Conservation (phyloP, 2,113 vertebrate species). For the Sebastes fasciatus region DNA sequence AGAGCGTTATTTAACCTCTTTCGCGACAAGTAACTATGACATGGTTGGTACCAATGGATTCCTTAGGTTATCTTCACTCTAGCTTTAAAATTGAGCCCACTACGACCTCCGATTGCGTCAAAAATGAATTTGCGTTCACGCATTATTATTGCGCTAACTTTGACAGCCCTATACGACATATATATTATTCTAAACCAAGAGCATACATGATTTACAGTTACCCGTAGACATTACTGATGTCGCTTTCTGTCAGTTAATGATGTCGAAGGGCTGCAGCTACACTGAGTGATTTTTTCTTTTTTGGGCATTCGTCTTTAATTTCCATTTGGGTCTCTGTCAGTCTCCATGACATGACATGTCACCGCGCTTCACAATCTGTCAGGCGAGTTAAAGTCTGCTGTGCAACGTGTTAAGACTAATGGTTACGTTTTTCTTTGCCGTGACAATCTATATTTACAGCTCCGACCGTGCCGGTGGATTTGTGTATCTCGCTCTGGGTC, state of each 20-base stretch:
- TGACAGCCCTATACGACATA: neutral
- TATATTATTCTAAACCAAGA: neutral
- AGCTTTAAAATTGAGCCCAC: no score
- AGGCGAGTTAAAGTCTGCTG: constrained; percentile 26
- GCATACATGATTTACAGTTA: neutral
- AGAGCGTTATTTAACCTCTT: no score
- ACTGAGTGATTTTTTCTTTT: constrained; percentile 4
- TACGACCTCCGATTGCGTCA: no score
- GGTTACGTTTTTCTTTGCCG: constrained; percentile 1
- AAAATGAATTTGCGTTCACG: no score
- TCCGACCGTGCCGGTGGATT: constrained; percentile 16
- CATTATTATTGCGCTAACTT: no score
- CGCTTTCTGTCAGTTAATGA: constrained; percentile 3
- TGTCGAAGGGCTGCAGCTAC: neutral
- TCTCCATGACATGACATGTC: constrained; percentile 37
- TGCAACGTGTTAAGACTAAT: constrained; percentile 25
- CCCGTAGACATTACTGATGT: neutral
- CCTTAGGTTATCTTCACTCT: no score
- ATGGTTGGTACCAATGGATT: no score
- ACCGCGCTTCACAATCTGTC: constrained; percentile 38
- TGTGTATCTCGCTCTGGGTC: constrained; percentile 7
- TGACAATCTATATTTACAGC: constrained; percentile 16
- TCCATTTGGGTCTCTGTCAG: constrained; percentile 37
- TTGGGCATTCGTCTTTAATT: constrained; percentile 32
- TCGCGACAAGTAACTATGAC: no score